These are phyloP conservation scores for Lemur catta DNA, from an alignment of 2,797 vertebrate genomes.

Conservation along the genomic window DNA sequence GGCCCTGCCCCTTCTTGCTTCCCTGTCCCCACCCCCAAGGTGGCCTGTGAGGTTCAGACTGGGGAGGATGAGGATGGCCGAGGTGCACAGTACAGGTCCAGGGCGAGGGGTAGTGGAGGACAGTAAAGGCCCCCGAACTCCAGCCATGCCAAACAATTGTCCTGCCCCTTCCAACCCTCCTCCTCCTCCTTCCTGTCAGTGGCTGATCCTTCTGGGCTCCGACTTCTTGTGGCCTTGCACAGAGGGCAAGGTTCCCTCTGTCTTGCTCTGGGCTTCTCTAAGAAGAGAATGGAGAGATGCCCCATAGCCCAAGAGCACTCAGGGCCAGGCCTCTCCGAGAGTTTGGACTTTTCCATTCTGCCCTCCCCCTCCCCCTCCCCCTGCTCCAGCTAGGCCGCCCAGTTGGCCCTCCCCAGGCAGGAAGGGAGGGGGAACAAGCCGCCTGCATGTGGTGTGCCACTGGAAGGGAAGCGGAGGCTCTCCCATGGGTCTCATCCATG, in stretches of 20 bases:
- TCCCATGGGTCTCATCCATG: not conserved
- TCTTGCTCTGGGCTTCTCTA: not conserved
- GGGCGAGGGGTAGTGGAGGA: fast-evolving
- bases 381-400: not conserved
- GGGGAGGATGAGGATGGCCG: not conserved
- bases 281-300: not conserved
- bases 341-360: not conserved
- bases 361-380: fast-evolving
- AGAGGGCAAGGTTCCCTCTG: not conserved
- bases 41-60: not conserved
- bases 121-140: not conserved
- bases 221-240: not conserved
- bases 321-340: not conserved
- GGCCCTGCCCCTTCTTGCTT: not conserved
- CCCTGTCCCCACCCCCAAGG: not conserved
- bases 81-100: not conserved
- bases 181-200: not conserved
- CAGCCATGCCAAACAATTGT: too few relatives aligned
- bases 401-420: not conserved
- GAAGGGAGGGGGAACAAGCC: not conserved
- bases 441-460: not conserved
- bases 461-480: not conserved
- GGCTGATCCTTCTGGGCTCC: not conserved
- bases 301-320: fast-evolving
- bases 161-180: not conserved